phyloP scores from a whole-genome alignment of 2,888 invertebrate species.

The Temnothorax unifasciatus region DNA sequence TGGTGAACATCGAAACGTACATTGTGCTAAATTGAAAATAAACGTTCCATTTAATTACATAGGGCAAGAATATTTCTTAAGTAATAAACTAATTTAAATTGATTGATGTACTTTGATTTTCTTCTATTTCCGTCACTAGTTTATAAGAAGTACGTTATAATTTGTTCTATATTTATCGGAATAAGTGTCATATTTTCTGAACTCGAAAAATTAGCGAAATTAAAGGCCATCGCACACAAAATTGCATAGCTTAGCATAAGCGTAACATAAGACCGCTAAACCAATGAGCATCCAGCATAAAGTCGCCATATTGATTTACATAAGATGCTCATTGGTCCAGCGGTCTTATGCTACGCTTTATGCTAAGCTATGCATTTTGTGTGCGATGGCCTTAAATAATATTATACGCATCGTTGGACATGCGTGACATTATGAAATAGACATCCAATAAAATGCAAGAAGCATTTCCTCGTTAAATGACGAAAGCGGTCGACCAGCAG shows the following conservation, averaged over 20 bases:
- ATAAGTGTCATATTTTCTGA: neutral
- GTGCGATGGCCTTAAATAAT: too few species aligned
- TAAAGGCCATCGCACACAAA: too few species aligned
- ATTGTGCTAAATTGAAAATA: neutral
- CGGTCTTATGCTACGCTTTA: too few species aligned
- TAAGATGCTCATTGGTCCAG: too few species aligned
- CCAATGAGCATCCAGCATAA: too few species aligned
- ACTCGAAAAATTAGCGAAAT: neutral
- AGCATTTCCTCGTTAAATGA: constrained; percentile 24
- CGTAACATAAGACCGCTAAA: too few species aligned
- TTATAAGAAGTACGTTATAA: neutral
- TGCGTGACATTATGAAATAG: constrained; percentile 3
- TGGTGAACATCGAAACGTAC: neutral
- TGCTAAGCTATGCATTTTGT: too few species aligned
- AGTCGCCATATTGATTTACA: too few species aligned
- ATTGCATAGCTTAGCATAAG: too few species aligned
- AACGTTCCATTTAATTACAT: neutral
- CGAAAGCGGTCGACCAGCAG: neutral
- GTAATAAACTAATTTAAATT: neutral
- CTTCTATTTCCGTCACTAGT: neutral
- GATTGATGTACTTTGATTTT: neutral
- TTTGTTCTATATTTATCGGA: neutral
- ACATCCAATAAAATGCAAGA: neutral
- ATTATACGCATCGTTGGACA: neutral
- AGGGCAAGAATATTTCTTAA: neutral